These are phyloP conservation scores for Noctua fimbriata DNA, from an alignment of 2,888 invertebrate species.

Conservation along the genomic window DNA sequence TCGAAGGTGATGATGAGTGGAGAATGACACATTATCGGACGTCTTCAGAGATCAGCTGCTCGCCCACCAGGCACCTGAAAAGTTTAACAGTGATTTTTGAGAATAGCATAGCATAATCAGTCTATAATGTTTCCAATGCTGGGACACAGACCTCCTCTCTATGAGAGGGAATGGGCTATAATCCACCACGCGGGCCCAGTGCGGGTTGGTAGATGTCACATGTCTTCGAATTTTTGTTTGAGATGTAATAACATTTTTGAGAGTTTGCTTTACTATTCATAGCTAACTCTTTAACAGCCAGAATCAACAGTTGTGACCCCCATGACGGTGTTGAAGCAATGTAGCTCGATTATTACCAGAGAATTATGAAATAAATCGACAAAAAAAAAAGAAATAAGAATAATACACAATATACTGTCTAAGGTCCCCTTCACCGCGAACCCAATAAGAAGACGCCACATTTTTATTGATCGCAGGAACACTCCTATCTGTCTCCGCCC, in stretches of 20 bases:
- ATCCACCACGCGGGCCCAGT: no score
- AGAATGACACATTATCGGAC: not conserved
- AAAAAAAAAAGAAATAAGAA: not conserved
- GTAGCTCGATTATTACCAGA: not conserved
- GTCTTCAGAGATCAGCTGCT: not conserved
- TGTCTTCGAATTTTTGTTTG: no score
- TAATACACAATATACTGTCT: not conserved
- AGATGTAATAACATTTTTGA: not conserved
- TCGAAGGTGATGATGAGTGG: not conserved
- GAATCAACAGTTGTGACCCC: not conserved
- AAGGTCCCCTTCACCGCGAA: not conserved
- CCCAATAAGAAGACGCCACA: no score
- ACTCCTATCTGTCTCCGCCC: no score
- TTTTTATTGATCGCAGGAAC: no score
- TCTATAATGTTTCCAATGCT: no score
- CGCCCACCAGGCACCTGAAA: not conserved
- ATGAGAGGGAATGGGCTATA: no score
- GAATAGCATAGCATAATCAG: not conserved
- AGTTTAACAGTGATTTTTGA: not conserved
- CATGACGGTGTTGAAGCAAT: not conserved
- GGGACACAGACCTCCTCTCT: no score
- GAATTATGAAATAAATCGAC: not conserved
- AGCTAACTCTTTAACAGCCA: not conserved
- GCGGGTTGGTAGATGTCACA: no score
- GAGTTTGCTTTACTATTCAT: not conserved